Evolutionary conservation across 1,140 invertebrate genomes (phyloP).

Genomic region (Achroia grisella): DNA sequence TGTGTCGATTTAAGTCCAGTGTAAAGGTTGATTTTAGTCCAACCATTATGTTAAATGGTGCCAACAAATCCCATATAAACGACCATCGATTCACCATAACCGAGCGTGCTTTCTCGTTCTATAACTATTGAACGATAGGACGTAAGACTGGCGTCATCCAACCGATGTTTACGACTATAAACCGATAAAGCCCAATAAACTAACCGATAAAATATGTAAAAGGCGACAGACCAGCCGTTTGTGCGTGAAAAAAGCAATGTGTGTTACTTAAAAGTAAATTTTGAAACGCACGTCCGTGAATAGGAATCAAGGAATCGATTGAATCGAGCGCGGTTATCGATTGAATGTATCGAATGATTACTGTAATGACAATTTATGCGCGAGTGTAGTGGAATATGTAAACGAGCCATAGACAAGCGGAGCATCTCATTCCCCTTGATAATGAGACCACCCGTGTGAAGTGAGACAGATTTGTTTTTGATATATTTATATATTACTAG

Average conservation of each 20-base stretch:
- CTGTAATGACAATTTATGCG: conserved; percentile 61
- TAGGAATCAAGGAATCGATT: conserved; percentile 39
- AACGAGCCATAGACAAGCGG: conserved; percentile 46
- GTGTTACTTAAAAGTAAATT: conserved; percentile 24
- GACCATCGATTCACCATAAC: conserved; percentile 1
- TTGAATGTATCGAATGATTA: conserved; percentile 53
- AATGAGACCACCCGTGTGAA: conserved; percentile 43
- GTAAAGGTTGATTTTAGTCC: too few species aligned
- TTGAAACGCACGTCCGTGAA: conserved; percentile 32
- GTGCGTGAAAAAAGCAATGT: conserved; percentile 19
- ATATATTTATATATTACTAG: too few species aligned
- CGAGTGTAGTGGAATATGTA: conserved; percentile 45
- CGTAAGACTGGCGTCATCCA: conserved; percentile 19
- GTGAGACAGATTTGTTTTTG: neutral
- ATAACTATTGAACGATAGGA: conserved; percentile 12
- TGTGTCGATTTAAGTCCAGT: too few species aligned
- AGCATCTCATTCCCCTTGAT: conserved; percentile 16
- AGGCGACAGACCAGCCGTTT: conserved; percentile 17
- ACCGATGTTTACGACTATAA: conserved; percentile 41
- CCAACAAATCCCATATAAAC: conserved; percentile 13
- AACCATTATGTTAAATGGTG: too few species aligned
- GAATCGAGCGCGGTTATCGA: conserved; percentile 37
- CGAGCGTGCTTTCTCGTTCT: too few species aligned
- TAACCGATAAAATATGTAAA: conserved; percentile 37
- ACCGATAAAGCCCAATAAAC: conserved; percentile 42